Evolutionary conservation across 2,113 vertebrate species (phyloP).

Genomic region (Terrapene triunguis): DNA sequence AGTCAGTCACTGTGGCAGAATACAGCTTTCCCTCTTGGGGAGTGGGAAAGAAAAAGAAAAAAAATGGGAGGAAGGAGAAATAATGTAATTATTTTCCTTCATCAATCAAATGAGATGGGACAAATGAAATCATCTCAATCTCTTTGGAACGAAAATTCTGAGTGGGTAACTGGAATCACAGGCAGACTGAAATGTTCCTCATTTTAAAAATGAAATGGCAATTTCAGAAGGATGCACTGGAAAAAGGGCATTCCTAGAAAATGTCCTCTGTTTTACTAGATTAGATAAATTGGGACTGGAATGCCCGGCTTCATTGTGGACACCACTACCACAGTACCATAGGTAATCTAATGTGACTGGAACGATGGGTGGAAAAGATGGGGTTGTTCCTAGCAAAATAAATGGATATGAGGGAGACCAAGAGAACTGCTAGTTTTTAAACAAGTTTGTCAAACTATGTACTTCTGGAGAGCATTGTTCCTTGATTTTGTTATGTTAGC

Average conservation of each 20-base stretch:
- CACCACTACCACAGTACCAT: not conserved
- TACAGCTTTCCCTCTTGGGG: conserved; percentile 94
- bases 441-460: not conserved
- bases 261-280: conserved; percentile 12
- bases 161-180: conserved; percentile 39
- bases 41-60: conserved; percentile 40
- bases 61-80: conserved; percentile 41
- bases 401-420: not conserved
- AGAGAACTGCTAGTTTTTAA: not conserved
- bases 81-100: conserved; percentile 20
- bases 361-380: not conserved
- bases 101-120: conserved; percentile 52
- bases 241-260: conserved; percentile 9
- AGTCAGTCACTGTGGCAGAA: conserved; percentile 98
- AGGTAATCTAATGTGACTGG: conserved; percentile 1
- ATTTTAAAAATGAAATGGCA: conserved; percentile 50
- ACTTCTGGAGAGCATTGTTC: not conserved
- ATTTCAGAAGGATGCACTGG: conserved; percentile 46
- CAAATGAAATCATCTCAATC: conserved; percentile 40
- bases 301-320: not conserved
- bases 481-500: not conserved
- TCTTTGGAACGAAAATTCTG: conserved; percentile 18
- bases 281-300: conserved; percentile 27
- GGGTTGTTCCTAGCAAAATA: not conserved
- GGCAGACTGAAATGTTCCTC: conserved; percentile 5